Evolutionary conservation across 1,140 invertebrate genomes (phyloP).

Genomic region (Frieseomelitta varia): DNA sequence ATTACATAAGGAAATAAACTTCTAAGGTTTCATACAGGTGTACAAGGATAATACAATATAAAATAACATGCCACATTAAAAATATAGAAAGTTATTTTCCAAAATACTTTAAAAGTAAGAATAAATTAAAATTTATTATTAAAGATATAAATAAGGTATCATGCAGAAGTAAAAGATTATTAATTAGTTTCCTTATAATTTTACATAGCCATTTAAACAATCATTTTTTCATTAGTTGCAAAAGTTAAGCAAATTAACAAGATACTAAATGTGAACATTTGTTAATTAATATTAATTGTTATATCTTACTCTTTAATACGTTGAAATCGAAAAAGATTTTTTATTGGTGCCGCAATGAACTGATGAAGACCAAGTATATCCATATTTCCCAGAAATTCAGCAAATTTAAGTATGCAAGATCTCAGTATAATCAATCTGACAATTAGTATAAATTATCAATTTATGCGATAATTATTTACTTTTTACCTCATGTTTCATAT

Average conservation of each 20-base stretch:
- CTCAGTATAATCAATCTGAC: not conserved
- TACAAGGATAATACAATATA: slow-evolving; percentile 12
- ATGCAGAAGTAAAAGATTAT: slow-evolving; percentile 13
- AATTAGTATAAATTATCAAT: slow-evolving; percentile 2
- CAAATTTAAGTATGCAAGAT: not conserved
- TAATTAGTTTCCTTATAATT: slow-evolving; percentile 26
- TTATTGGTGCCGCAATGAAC: slow-evolving; percentile 74
- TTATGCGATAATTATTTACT: not conserved
- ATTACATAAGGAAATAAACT: slow-evolving; percentile 25
- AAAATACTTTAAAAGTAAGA: slow-evolving; percentile 4
- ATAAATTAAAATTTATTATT: not conserved
- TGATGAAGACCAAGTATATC: slow-evolving; percentile 75
- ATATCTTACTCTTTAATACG: slow-evolving; percentile 79
- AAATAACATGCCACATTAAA: slow-evolving; percentile 5
- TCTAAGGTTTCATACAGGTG: slow-evolving; percentile 31
- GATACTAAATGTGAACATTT: slow-evolving; percentile 9
- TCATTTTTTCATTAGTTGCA: slow-evolving; percentile 26
- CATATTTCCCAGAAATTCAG: slow-evolving; percentile 61
- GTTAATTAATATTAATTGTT: slow-evolving; percentile 39
- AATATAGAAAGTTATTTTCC: slow-evolving; percentile 6
- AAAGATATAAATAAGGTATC: slow-evolving; percentile 1
- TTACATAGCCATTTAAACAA: slow-evolving; percentile 30
- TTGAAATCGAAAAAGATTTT: slow-evolving; percentile 76
- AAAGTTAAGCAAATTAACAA: slow-evolving; percentile 14
- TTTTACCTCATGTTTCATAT: not conserved